Conservation (phyloP, 2,797 vertebrate species). For the Phataginus tricuspis region DNA sequence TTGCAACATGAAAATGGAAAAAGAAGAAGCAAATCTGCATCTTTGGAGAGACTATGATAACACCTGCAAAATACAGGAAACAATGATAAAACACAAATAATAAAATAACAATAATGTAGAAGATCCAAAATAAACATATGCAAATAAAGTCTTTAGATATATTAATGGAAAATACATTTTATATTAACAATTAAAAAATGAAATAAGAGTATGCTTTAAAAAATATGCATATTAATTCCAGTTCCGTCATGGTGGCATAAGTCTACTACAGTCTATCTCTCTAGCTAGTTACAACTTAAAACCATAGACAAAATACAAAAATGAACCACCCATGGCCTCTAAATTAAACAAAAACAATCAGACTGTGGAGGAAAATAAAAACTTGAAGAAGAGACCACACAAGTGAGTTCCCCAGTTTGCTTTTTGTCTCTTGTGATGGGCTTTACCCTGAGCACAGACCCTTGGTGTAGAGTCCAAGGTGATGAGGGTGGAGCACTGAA, state of each 20-base stretch:
- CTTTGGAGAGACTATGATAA: not conserved
- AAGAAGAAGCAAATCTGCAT: not conserved
- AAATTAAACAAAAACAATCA: not conserved
- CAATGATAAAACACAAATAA: not conserved
- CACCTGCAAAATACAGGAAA: not conserved
- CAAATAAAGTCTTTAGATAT: not conserved
- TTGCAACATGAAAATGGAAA: not conserved
- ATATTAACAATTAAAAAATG: not conserved
- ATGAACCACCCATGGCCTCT: not conserved
- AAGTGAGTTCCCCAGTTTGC: not conserved
- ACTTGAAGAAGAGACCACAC: not conserved
- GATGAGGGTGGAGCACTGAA: not conserved
- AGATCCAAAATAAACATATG: not conserved
- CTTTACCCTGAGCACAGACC: not conserved
- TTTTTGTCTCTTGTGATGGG: not conserved
- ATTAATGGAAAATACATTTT: not conserved
- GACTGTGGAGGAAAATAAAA: not conserved
- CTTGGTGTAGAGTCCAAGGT: not conserved
- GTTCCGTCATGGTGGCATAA: not conserved
- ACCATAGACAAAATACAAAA: not conserved
- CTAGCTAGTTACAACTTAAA: not conserved
- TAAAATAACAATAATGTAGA: not conserved
- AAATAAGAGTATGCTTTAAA: not conserved
- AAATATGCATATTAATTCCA: not conserved
- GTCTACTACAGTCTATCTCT: not conserved